phyloP scores from a whole-genome alignment of 2,113 vertebrate species.

The Dasyurus viverrinus region DNA sequence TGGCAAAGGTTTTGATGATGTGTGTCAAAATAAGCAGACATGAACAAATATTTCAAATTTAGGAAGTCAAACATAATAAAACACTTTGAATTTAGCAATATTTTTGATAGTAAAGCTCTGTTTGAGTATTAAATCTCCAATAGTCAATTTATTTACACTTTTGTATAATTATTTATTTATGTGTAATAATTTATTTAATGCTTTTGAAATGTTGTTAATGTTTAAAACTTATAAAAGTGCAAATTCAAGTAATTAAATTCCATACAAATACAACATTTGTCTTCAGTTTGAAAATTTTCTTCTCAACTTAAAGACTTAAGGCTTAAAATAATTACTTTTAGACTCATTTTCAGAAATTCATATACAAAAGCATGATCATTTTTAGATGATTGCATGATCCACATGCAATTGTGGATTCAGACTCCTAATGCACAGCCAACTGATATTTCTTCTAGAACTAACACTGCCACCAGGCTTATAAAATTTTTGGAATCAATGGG shows the following conservation, averaged over 20 bases:
- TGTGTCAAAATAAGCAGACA: neutral
- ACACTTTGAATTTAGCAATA: slow-evolving; percentile 7
- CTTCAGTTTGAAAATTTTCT: slow-evolving; percentile 32
- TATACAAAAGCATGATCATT: slow-evolving; percentile 44
- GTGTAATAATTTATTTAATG: neutral
- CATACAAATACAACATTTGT: neutral
- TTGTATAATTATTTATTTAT: too few relatives aligned
- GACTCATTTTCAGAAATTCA: slow-evolving; percentile 43
- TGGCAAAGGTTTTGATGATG: neutral
- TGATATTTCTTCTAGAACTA: slow-evolving; percentile 48
- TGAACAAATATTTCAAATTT: neutral
- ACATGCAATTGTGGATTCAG: slow-evolving; percentile 45
- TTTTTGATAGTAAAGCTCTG: slow-evolving; percentile 47
- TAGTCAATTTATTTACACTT: slow-evolving; percentile 29
- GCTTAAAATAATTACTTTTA: slow-evolving; percentile 45
- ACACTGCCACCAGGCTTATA: slow-evolving; percentile 29
- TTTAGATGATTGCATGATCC: neutral
- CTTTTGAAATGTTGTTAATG: slow-evolving; percentile 23
- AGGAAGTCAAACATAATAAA: slow-evolving; percentile 31
- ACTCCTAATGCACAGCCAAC: slow-evolving; percentile 34
- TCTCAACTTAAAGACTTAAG: slow-evolving; percentile 56
- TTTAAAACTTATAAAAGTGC: slow-evolving; percentile 50
- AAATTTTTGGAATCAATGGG: slow-evolving; percentile 43
- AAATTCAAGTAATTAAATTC: slow-evolving; percentile 8
- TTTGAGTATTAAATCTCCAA: slow-evolving; percentile 43